Evolutionary conservation across 1,140 invertebrate species (phyloP).

Genomic region (Drosophila nasuta): DNA sequence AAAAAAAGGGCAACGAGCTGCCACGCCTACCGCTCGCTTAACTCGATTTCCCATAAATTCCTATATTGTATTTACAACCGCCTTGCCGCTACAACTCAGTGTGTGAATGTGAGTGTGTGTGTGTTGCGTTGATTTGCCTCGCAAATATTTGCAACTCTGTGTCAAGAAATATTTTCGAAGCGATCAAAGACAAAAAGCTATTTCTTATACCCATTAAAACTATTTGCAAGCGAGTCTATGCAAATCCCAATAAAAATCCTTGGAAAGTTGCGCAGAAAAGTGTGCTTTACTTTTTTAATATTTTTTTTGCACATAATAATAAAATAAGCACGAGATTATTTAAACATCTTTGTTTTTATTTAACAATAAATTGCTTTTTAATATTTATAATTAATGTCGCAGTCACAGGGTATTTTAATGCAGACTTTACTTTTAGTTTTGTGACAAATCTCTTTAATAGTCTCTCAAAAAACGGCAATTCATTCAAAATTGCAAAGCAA

Average conservation of each 20-base stretch:
- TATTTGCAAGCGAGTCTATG: not conserved
- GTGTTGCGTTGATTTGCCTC: conserved; percentile 12
- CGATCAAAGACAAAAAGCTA: conserved; percentile 17
- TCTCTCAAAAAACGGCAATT: too few species aligned
- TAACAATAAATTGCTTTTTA: too few species aligned
- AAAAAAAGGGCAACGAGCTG: conserved; percentile 28
- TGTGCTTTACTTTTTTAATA: not conserved
- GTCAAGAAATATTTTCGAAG: conserved; percentile 20
- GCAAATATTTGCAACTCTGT: conserved; percentile 33
- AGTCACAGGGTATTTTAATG: too few species aligned
- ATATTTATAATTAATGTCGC: too few species aligned
- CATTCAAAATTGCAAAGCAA: too few species aligned
- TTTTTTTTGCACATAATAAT: too few species aligned
- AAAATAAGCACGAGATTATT: too few species aligned
- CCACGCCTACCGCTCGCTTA: conserved; percentile 39
- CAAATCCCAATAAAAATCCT: not conserved
- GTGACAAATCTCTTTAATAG: too few species aligned
- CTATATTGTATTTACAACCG: conserved; percentile 30
- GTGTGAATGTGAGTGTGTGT: conserved; percentile 2
- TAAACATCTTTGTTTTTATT: too few species aligned
- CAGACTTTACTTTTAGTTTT: too few species aligned
- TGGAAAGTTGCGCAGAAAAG: not conserved
- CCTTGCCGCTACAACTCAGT: not conserved
- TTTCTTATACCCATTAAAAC: not conserved
- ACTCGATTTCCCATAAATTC: conserved; percentile 62